A percentile compares a stretch with the other conserved stretches of the same genome.
These are phyloP conservation scores for Manacus vitellinus DNA, from an alignment of 2,113 vertebrate genomes.

Conservation along the genomic window DNA sequence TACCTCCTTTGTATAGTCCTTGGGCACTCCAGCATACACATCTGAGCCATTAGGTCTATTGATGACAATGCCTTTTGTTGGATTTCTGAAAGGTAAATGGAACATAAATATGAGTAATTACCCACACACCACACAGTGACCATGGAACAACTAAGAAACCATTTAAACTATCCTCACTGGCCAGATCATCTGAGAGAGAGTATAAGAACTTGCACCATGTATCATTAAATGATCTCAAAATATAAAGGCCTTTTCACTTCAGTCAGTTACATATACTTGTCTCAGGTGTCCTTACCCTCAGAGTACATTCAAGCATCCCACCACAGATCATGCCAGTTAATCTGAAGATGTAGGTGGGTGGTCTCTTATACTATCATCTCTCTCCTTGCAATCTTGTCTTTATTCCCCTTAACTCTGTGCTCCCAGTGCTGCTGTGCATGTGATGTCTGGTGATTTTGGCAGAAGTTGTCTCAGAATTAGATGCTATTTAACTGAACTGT, in stretches of 20 bases:
- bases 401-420: not conserved
- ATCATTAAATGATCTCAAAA: not conserved
- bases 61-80: slow-evolving; percentile 89
- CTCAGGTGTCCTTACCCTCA: not conserved
- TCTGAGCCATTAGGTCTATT: slow-evolving; percentile 92
- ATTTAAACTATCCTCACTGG: not conserved
- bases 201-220: not conserved
- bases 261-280: not conserved
- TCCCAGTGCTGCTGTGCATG: not conserved
- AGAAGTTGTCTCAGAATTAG: not conserved
- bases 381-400: not conserved
- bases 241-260: not conserved
- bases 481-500: not conserved
- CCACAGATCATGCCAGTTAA: not conserved
- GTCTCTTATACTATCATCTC: not conserved
- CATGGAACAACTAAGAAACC: not conserved
- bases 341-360: not conserved
- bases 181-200: not conserved
- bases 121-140: not conserved
- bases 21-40: slow-evolving; percentile 89
- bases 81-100: slow-evolving; percentile 82
- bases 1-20: slow-evolving; percentile 89
- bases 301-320: not conserved
- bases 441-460: not conserved
- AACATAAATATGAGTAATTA: not conserved